phyloP scores from a whole-genome alignment of 1,140 invertebrate genomes.

The Eriocheir sinensis region DNA sequence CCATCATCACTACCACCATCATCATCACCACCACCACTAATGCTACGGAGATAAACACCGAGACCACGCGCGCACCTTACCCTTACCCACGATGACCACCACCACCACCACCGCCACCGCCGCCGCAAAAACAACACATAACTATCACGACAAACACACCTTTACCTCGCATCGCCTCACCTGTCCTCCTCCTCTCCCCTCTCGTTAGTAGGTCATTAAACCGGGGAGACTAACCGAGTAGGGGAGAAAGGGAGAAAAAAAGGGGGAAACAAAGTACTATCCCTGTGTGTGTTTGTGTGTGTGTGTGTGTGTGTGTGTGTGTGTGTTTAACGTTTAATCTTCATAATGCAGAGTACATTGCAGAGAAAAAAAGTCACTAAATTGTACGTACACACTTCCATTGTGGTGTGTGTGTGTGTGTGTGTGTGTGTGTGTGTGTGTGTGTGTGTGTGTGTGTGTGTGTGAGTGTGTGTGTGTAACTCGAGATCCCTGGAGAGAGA shows the following conservation, averaged over 20 bases:
- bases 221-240: neutral
- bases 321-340: too few species aligned
- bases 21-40: neutral
- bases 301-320: neutral
- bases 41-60: neutral
- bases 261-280: neutral
- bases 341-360: neutral
- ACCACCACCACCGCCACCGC: neutral
- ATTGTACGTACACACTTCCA: neutral
- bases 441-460: slow-evolving; percentile 22
- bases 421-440: slow-evolving; percentile 22
- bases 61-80: too few species aligned
- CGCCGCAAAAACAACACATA: too few species aligned
- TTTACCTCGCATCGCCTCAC: neutral
- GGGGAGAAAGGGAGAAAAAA: neutral
- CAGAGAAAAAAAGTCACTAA: neutral
- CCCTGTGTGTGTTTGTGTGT: neutral
- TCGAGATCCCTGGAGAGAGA: neutral
- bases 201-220: neutral
- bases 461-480: neutral
- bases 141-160: neutral
- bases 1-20: neutral
- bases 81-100: too few species aligned
- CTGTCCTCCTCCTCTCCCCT: too few species aligned
- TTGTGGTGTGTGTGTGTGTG: slow-evolving; percentile 22